Evolutionary conservation across 2,797 vertebrate genomes (phyloP).

Genomic region (Enteromius thamalakanensis): DNA sequence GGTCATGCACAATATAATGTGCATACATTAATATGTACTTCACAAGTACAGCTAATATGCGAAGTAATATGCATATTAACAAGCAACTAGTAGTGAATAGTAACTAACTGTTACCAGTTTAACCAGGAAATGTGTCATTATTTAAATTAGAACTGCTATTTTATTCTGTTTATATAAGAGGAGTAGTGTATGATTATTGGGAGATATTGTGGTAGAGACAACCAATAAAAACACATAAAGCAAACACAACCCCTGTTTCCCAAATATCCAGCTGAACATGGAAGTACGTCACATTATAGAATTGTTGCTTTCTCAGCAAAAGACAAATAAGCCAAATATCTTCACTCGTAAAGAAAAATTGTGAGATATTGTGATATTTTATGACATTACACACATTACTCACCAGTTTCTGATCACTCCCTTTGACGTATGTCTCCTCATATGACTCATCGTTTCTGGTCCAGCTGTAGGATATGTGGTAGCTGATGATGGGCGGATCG

Average conservation of each 20-base stretch:
- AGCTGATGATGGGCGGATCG: conserved; percentile 94
- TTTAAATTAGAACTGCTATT: not conserved
- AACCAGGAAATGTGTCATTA: not conserved
- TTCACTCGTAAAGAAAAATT: no score
- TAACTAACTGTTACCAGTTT: not conserved
- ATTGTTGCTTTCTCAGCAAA: not conserved
- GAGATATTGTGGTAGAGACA: conserved; percentile 7
- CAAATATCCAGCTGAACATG: not conserved
- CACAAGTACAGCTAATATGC: no score
- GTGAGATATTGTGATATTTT: not conserved
- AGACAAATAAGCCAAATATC: not conserved
- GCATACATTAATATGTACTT: no score
- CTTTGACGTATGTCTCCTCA: conserved; percentile 91
- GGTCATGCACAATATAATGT: no score
- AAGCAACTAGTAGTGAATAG: not conserved
- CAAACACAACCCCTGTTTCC: conserved; percentile 38
- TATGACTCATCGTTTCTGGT: conserved; percentile 93
- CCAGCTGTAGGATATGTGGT: conserved; percentile 97
- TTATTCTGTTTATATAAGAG: not conserved
- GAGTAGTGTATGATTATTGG: not conserved
- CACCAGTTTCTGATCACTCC: conserved; percentile 93
- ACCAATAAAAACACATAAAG: not conserved
- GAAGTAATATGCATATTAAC: no score
- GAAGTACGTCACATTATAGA: not conserved
- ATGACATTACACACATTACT: conserved; percentile 60